A percentile compares a stretch with the other conserved stretches of the same genome.
Evolutionary conservation across 2,113 vertebrate species (phyloP).

Genomic region (Seriola aureovittata): DNA sequence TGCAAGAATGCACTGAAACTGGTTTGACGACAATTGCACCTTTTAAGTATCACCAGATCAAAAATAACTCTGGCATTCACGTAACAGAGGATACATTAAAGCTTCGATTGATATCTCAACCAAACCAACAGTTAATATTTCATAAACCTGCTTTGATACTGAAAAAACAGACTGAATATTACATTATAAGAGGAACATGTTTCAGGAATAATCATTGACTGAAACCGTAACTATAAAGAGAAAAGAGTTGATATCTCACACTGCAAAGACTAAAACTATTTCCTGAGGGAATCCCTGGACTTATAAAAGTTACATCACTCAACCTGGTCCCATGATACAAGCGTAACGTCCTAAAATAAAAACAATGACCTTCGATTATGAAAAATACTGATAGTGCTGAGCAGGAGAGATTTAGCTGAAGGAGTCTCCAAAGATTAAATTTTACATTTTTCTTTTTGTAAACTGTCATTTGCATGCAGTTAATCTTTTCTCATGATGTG

Average conservation of each 20-base stretch:
- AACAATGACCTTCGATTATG: background rate
- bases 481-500: too few relatives aligned
- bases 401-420: background rate
- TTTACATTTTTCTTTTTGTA: background rate
- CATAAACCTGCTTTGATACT: background rate
- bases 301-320: background rate
- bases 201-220: too few relatives aligned
- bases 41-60: background rate
- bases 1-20: slow-evolving; percentile 44
- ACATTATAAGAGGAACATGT: background rate
- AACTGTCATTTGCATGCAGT: background rate
- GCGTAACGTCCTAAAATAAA: background rate
- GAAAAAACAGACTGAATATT: background rate
- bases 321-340: background rate
- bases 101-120: too few relatives aligned
- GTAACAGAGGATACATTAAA: background rate
- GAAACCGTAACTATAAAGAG: background rate
- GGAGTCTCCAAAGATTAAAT: background rate
- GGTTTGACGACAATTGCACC: slow-evolving; percentile 17
- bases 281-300: background rate
- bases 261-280: too few relatives aligned
- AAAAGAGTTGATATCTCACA: background rate
- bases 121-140: background rate
- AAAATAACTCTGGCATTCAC: background rate
- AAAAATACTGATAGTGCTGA: background rate